phyloP scores from a whole-genome alignment of 2,888 invertebrate species.

The Cheilosia vulpina region DNA sequence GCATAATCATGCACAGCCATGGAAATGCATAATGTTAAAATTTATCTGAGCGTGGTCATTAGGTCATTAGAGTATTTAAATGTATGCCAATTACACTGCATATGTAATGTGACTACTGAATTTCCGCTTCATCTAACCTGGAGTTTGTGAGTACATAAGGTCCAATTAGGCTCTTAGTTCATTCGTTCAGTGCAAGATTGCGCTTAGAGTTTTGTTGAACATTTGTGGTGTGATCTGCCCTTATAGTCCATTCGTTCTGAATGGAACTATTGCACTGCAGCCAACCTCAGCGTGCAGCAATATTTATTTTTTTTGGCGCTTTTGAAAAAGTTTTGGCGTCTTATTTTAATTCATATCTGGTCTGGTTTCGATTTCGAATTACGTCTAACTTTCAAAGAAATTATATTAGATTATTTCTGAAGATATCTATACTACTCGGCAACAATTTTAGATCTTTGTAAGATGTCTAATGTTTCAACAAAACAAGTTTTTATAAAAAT shows the following conservation, averaged over 20 bases:
- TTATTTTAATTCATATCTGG: slow-evolving; percentile 26
- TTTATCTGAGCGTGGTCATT: no score
- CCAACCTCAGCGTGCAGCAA: slow-evolving; percentile 33
- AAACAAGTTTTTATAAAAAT: slow-evolving; percentile 83
- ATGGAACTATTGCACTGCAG: neutral
- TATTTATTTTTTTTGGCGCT: slow-evolving; percentile 53
- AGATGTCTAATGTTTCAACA: slow-evolving; percentile 82
- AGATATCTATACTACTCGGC: slow-evolving; percentile 3
- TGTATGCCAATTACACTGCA: no score
- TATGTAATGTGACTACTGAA: no score
- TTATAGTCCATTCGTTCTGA: neutral
- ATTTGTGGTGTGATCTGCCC: no score
- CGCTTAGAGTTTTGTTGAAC: no score
- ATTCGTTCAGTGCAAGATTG: no score
- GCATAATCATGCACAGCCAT: no score
- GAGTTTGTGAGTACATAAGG: no score
- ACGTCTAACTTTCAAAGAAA: slow-evolving; percentile 1
- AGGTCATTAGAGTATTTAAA: no score
- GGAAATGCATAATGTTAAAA: no score
- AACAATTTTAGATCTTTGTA: slow-evolving; percentile 55
- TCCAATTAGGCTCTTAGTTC: no score
- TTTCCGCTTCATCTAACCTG: no score
- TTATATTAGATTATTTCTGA: neutral
- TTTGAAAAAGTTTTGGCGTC: slow-evolving; percentile 44
- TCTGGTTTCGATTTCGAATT: neutral